Evolutionary conservation across 2,797 vertebrate species (phyloP).

Genomic region (Anguilla anguilla): DNA sequence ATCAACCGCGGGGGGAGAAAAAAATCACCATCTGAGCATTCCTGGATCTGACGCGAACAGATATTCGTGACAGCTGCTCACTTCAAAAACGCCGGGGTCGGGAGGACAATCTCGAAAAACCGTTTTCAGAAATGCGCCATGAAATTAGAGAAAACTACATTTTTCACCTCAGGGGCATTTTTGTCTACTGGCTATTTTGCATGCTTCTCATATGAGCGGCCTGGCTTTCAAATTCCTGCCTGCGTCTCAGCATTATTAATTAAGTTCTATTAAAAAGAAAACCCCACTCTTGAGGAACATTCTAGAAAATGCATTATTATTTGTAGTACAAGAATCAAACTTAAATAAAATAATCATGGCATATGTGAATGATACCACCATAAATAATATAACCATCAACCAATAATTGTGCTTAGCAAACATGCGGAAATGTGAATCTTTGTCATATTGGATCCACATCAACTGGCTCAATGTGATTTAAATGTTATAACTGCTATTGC

Average conservation of each 20-base stretch:
- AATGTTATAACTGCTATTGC: not conserved
- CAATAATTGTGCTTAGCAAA: not conserved
- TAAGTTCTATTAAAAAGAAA: constrained; percentile 20
- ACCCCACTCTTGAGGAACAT: constrained; percentile 1
- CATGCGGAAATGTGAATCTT: not conserved
- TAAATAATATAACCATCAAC: not conserved
- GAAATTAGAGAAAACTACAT: constrained; percentile 19
- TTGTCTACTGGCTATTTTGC: constrained; percentile 18
- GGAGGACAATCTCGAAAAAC: not conserved
- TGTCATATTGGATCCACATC: not conserved
- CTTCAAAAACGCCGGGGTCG: not conserved
- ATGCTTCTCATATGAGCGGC: not conserved
- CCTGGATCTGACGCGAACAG: constrained; percentile 1
- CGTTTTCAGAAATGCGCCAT: constrained; percentile 16
- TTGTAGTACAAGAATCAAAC: not conserved
- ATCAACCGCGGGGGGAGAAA: not conserved
- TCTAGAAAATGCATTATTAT: not conserved
- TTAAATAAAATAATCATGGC: no score
- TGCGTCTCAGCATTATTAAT: constrained; percentile 10
- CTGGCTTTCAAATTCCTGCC: constrained; percentile 7
- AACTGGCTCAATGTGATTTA: not conserved
- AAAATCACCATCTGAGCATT: constrained; percentile 2
- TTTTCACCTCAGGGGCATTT: constrained; percentile 15
- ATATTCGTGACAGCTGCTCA: not conserved
- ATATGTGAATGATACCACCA: not conserved